phyloP scores from a whole-genome alignment of 2,888 invertebrate genomes.

The Apantesis nais region DNA sequence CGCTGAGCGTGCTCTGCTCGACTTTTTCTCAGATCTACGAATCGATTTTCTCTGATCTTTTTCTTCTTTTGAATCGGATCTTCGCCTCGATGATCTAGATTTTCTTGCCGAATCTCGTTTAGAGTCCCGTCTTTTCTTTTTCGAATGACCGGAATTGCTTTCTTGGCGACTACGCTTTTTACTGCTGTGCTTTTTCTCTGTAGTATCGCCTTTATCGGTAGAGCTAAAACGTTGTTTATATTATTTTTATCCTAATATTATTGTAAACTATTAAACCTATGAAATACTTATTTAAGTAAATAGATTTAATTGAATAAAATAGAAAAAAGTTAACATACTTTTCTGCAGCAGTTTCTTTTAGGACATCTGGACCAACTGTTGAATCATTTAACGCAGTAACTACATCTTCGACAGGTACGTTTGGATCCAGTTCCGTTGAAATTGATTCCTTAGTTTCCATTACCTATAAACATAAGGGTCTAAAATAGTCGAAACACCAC shows the following conservation, averaged over 20 bases:
- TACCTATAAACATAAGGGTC: conserved; percentile 64
- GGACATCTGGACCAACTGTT: conserved; percentile 64
- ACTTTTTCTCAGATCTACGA: conserved; percentile 64
- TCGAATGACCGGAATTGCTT: conserved; percentile 56
- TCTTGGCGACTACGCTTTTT: conserved; percentile 61
- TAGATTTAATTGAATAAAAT: not conserved
- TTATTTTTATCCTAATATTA: not conserved
- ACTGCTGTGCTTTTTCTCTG: conserved; percentile 36
- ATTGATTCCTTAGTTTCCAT: conserved; percentile 88
- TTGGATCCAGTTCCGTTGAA: conserved; percentile 87
- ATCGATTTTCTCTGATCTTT: conserved; percentile 63
- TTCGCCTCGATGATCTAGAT: conserved; percentile 68
- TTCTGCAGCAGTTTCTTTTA: conserved; percentile 50
- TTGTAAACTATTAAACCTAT: not conserved
- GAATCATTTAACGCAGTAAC: conserved; percentile 87
- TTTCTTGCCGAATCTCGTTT: conserved; percentile 69
- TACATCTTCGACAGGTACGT: conserved; percentile 88
- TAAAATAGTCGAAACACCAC: not conserved
- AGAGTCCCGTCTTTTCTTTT: conserved; percentile 66
- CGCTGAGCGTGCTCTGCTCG: conserved; percentile 57
- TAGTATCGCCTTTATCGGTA: conserved; percentile 39
- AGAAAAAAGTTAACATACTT: conserved; percentile 50
- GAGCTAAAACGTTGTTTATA: conserved; percentile 23
- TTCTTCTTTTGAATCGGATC: conserved; percentile 67
- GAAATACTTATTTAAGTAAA: not conserved